These are phyloP conservation scores for Drosophila paulistorum DNA, from an alignment of 1,140 invertebrate species.

Conservation along the genomic window DNA sequence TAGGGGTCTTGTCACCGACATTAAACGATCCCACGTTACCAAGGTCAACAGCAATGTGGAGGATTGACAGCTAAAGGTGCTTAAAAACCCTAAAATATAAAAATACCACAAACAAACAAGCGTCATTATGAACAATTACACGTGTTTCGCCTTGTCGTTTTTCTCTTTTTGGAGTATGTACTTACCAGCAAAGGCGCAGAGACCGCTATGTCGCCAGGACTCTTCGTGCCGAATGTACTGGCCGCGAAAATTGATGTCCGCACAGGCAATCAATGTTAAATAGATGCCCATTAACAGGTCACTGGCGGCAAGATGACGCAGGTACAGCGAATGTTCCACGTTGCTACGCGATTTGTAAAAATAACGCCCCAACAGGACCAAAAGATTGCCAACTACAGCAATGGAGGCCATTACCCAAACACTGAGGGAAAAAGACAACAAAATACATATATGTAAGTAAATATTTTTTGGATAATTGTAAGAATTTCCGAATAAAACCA, in stretches of 20 bases:
- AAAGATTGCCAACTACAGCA: slow-evolving; percentile 86
- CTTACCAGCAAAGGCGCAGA: slow-evolving; percentile 84
- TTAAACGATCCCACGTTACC: slow-evolving; percentile 86
- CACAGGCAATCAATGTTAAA: slow-evolving; percentile 86
- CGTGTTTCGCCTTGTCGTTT: no score
- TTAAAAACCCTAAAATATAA: slow-evolving; percentile 85
- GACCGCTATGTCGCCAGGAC: slow-evolving; percentile 85
- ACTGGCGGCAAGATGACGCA: slow-evolving; percentile 87
- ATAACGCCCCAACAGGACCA: slow-evolving; percentile 86
- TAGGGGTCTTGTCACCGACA: slow-evolving; percentile 86
- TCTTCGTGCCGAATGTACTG: slow-evolving; percentile 86
- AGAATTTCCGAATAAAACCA: no score
- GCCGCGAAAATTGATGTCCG: slow-evolving; percentile 86
- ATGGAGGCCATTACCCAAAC: slow-evolving; percentile 88
- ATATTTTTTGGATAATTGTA: no score
- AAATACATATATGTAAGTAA: neutral
- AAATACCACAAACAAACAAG: slow-evolving; percentile 1
- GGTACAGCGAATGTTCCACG: slow-evolving; percentile 86
- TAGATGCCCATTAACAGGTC: slow-evolving; percentile 89
- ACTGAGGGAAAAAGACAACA: slow-evolving; percentile 58
- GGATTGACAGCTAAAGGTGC: slow-evolving; percentile 87
- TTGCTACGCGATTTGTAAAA: slow-evolving; percentile 83
- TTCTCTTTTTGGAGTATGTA: neutral
- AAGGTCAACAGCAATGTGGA: slow-evolving; percentile 87
- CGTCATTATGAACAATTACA: no score